phyloP scores from a whole-genome alignment of 2,797 vertebrate species.

The Peromyscus melanophrys region DNA sequence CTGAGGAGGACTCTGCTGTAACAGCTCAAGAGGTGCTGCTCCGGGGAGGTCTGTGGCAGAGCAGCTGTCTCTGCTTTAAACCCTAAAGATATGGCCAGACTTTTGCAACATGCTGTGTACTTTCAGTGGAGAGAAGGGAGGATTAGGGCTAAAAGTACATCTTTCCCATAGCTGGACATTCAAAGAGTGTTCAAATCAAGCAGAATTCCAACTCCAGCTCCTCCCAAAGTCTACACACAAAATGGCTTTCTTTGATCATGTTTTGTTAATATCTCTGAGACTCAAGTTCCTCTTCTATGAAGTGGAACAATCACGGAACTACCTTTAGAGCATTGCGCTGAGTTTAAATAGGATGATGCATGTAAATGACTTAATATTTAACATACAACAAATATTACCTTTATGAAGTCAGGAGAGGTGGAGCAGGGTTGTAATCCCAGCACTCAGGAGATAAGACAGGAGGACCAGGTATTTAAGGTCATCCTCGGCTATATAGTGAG shows the following conservation, averaged over 20 bases:
- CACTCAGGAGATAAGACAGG: background rate
- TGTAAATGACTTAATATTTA: background rate
- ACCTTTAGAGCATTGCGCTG: background rate
- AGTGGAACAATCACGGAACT: background rate
- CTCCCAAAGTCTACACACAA: background rate
- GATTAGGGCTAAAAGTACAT: background rate
- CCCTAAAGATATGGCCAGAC: slow-evolving; percentile 47
- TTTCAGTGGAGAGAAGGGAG: slow-evolving; percentile 6
- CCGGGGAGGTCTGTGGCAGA: slow-evolving; percentile 45
- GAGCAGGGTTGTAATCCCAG: background rate
- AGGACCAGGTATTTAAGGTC: background rate
- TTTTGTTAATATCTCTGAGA: slow-evolving; percentile 46
- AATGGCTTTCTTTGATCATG: background rate
- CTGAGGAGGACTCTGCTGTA: slow-evolving; percentile 65
- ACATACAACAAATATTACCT: background rate
- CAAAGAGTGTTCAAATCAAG: background rate
- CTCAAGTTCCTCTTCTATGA: slow-evolving; percentile 34
- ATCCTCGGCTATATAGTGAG: background rate
- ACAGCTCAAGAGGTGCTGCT: slow-evolving; percentile 79
- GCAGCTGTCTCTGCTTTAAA: slow-evolving; percentile 55
- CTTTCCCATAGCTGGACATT: background rate
- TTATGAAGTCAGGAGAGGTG: background rate
- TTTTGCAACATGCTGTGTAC: background rate
- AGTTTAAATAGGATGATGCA: slow-evolving; percentile 18
- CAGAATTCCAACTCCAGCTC: slow-evolving; percentile 14